A percentile compares a stretch with the other conserved stretches of the same genome.
These are phyloP conservation scores for Fregata magnificens DNA, from an alignment of 2,113 vertebrate species.

Conservation along the genomic window DNA sequence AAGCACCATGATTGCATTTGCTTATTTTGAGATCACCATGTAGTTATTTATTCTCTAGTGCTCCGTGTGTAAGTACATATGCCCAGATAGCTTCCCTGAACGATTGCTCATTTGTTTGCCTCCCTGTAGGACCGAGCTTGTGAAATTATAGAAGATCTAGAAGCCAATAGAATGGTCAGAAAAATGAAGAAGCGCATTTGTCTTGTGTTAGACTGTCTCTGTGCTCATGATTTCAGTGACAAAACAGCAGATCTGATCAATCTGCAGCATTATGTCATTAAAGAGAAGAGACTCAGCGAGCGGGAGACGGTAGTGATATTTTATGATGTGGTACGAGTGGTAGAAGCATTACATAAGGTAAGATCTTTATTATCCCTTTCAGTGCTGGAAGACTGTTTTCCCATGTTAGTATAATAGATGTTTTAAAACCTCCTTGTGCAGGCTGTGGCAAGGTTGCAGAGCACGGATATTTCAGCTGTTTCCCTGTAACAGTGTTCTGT, in stretches of 20 bases:
- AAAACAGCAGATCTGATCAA: conserved; percentile 98
- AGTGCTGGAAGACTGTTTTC: not conserved
- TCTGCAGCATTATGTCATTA: conserved; percentile 98
- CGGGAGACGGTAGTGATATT: conserved; percentile 97
- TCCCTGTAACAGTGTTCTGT: not conserved
- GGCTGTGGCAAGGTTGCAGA: not conserved
- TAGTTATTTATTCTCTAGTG: not conserved
- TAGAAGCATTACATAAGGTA: conserved; percentile 97
- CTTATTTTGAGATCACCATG: not conserved
- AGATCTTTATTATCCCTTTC: not conserved
- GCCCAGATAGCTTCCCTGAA: not conserved
- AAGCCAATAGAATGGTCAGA: conserved; percentile 86
- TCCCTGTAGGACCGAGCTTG: conserved; percentile 88
- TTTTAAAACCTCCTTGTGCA: not conserved
- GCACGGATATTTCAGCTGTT: not conserved
- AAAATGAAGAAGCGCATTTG: conserved; percentile 98
- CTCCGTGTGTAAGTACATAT: not conserved
- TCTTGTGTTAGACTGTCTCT: conserved; percentile 96
- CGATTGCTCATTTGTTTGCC: not conserved
- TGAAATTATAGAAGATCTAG: conserved; percentile 89
- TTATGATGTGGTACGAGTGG: conserved; percentile 96
- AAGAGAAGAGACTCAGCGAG: conserved; percentile 95
- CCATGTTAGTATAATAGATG: accelerated
- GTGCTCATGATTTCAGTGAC: conserved; percentile 96
- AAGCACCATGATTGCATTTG: not conserved